These are phyloP conservation scores for Lepisosteus osseus DNA, from an alignment of 2,113 vertebrate species.

Conservation along the genomic window DNA sequence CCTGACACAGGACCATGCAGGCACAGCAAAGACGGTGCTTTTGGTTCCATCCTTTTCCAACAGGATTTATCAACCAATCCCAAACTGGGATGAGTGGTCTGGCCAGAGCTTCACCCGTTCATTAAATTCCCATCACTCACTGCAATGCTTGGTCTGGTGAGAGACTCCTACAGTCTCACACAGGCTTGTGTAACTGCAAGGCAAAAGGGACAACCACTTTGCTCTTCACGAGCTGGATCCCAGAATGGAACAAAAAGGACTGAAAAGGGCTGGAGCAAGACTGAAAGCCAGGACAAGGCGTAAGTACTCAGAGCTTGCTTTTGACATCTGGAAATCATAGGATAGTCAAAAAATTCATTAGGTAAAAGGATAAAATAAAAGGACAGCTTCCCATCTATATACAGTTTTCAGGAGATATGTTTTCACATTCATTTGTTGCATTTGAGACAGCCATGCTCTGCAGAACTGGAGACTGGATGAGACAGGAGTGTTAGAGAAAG, in stretches of 20 bases:
- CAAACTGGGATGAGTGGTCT: not conserved
- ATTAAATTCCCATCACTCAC: not conserved
- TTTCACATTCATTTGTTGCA: conserved; percentile 41
- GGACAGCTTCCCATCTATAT: conserved; percentile 24
- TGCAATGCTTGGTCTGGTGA: conserved; percentile 26
- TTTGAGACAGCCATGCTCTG: conserved; percentile 23
- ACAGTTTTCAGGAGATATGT: conserved; percentile 23
- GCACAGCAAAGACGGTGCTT: not conserved
- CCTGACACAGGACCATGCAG: conserved; percentile 19
- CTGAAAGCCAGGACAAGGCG: conserved; percentile 10
- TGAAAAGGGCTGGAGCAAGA: not conserved
- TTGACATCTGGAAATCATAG: not conserved
- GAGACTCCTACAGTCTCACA: conserved; percentile 10
- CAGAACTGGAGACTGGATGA: conserved; percentile 21
- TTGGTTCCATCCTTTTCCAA: too few relatives aligned
- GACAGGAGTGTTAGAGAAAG: conserved; percentile 34
- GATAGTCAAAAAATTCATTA: not conserved
- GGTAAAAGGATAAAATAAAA: conserved; percentile 16
- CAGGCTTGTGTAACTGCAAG: conserved; percentile 32
- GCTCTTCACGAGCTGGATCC: conserved; percentile 1
- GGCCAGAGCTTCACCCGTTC: not conserved
- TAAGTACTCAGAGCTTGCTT: conserved; percentile 15
- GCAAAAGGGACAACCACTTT: conserved; percentile 24
- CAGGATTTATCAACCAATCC: too few relatives aligned
- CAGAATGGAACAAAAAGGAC: conserved; percentile 2